Evolutionary conservation across 2,888 invertebrate species (phyloP).

Genomic region (Notodonta ziczac): DNA sequence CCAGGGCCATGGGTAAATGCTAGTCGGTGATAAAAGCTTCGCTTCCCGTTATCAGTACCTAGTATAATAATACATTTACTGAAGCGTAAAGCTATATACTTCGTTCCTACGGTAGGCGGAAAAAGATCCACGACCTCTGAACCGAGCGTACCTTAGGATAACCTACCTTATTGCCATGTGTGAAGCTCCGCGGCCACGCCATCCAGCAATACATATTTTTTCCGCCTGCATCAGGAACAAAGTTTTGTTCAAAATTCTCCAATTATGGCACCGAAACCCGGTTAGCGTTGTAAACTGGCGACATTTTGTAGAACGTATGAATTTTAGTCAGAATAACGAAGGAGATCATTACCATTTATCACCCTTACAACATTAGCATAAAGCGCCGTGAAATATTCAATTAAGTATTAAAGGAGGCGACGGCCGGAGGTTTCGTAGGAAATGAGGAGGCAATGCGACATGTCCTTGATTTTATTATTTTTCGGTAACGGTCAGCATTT

Average conservation of each 20-base stretch:
- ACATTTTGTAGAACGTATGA: slow-evolving; percentile 39
- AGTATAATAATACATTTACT: too few relatives aligned
- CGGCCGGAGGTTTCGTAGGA: slow-evolving; percentile 44
- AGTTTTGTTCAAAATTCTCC: neutral
- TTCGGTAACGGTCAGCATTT: slow-evolving; percentile 70
- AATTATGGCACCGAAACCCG: slow-evolving; percentile 12
- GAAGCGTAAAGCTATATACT: too few relatives aligned
- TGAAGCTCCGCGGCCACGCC: too few relatives aligned
- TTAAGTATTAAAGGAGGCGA: slow-evolving; percentile 48
- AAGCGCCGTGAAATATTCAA: slow-evolving; percentile 55
- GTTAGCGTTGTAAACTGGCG: slow-evolving; percentile 29
- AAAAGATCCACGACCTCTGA: too few relatives aligned
- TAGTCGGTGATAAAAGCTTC: too few relatives aligned
- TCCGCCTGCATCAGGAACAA: too few relatives aligned
- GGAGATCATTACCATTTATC: slow-evolving; percentile 53
- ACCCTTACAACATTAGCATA: slow-evolving; percentile 52
- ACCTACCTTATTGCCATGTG: too few relatives aligned
- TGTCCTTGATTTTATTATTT: slow-evolving; percentile 69
- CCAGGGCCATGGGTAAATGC: too few relatives aligned
- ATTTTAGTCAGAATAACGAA: slow-evolving; percentile 41
- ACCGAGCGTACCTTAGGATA: too few relatives aligned
- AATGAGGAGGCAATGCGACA: slow-evolving; percentile 53
- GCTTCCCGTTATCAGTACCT: too few relatives aligned
- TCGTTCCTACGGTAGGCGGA: too few relatives aligned
- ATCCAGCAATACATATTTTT: too few relatives aligned